Evolutionary conservation across 2,113 vertebrate species (phyloP), one percentile per base, ranked within the genome.

Genomic region (Shinisaurus crocodilurus): DNA sequence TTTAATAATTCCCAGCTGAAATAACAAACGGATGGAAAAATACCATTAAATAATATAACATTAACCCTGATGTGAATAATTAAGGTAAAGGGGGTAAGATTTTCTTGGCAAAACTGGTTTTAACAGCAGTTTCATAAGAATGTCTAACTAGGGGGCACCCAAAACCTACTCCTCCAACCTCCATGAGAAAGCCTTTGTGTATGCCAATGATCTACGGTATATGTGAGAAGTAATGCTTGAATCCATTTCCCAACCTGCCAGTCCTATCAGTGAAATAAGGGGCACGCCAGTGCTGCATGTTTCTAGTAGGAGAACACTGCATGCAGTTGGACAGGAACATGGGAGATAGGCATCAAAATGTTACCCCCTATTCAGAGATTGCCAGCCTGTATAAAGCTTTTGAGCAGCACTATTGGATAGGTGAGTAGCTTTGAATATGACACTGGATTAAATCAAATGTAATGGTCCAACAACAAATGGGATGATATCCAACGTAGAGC

Each of bases 1-100:
- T 43, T 85, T 88, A 92, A 86, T 54, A 89, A 82, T 4, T 34
- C 29, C 76, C 5, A 89, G 5, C 45, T 90, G 82, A 48, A 75
- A 87, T 37, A 67, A 89, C 74, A 67, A 50, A 43, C 50, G 32
- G 29, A 34, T 86, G 65, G 37, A 83, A 16, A 87, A 16, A 81
- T 25, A 82, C 79, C 1, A 40, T 34, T 57, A 37, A 88, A 27
- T 45, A 50, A 89, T 93, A 45, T 0, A 87, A 40, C 90, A 85
- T n/a, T 74, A 84, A 79, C 15, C 74, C 82, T 32, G 34, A 65
- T 50, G 83, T 32, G 76, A 82, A 77, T 2, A 25, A 45, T n/a
- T 89, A 60, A 80, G 83, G 84, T 90, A 87, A 0, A 1, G 60
- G 34, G 13, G 48, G n/a, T 32, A 45, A 87, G 57, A 88, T 82